phyloP scores from a whole-genome alignment of 2,888 invertebrate species.

The Synanthedon vespiformis region DNA sequence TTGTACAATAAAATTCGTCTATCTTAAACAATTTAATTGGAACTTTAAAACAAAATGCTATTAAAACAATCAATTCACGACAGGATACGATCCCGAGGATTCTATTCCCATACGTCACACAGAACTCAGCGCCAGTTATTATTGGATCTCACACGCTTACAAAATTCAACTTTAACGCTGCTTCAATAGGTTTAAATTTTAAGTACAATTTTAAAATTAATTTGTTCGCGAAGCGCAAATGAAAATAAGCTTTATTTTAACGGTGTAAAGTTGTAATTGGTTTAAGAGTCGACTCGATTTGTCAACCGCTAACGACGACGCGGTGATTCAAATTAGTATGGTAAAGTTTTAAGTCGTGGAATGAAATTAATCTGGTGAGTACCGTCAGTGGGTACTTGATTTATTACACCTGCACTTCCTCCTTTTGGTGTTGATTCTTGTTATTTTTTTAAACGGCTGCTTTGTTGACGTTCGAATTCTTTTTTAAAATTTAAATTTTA shows the following conservation, averaged over 20 bases:
- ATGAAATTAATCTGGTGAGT: constrained; percentile 12
- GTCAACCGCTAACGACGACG: constrained; percentile 14
- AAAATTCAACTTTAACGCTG: constrained; percentile 3
- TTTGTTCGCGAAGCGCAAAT: neutral
- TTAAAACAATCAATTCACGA: constrained; percentile 5
- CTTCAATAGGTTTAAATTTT: constrained; percentile 4
- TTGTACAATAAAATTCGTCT: too few relatives aligned
- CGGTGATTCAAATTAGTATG: constrained; percentile 18
- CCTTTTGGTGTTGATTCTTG: too few relatives aligned
- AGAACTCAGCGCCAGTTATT: constrained; percentile 6
- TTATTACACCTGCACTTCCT: constrained; percentile 24
- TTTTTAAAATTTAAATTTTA: too few relatives aligned
- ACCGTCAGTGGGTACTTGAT: constrained; percentile 12
- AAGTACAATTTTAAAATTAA: constrained; percentile 1
- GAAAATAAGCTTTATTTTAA: neutral
- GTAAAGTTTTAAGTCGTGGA: constrained; percentile 19
- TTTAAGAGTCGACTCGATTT: neutral
- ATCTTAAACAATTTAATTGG: neutral
- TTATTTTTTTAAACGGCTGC: too few relatives aligned
- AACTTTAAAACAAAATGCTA: constrained; percentile 1
- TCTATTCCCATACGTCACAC: constrained; percentile 10
- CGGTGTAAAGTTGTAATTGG: neutral
- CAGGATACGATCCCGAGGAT: constrained; percentile 3
- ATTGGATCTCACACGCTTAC: constrained; percentile 5
- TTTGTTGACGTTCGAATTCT: too few relatives aligned